A percentile compares a stretch with the other conserved stretches of the same genome.
phyloP scores from a whole-genome alignment of 2,797 vertebrate genomes.

The Caiman crocodilus region DNA sequence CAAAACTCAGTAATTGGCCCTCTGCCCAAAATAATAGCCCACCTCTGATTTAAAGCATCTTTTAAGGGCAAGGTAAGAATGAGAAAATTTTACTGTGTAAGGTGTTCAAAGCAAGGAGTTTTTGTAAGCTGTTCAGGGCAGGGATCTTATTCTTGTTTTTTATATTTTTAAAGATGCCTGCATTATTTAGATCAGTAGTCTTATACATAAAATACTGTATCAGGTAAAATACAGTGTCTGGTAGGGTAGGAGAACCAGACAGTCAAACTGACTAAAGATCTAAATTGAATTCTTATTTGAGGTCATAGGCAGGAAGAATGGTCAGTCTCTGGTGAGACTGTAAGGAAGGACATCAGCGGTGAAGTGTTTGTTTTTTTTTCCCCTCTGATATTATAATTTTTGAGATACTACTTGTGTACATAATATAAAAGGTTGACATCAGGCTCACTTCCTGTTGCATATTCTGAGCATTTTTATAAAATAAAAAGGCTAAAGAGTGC shows the following conservation, averaged over 20 bases:
- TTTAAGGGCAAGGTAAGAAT: neutral
- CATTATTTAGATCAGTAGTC: neutral
- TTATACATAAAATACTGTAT: no score
- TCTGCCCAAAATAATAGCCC: no score
- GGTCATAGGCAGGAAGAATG: neutral
- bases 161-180: neutral
- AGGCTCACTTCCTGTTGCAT: no score
- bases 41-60: neutral
- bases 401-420: neutral
- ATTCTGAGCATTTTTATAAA: no score
- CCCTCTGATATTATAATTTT: neutral
- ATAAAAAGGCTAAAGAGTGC: neutral
- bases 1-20: no score
- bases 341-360: no score
- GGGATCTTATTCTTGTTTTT: neutral
- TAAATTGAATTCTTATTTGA: neutral
- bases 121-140: neutral
- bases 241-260: neutral
- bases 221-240: neutral
- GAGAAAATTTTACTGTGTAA: no score
- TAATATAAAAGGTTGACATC: no score
- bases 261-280: neutral
- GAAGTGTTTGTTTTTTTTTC: no score
- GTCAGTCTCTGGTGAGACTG: no score
- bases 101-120: neutral